These are phyloP conservation scores for Tadarida brasiliensis DNA, from an alignment of 2,797 vertebrate genomes.

Conservation along the genomic window DNA sequence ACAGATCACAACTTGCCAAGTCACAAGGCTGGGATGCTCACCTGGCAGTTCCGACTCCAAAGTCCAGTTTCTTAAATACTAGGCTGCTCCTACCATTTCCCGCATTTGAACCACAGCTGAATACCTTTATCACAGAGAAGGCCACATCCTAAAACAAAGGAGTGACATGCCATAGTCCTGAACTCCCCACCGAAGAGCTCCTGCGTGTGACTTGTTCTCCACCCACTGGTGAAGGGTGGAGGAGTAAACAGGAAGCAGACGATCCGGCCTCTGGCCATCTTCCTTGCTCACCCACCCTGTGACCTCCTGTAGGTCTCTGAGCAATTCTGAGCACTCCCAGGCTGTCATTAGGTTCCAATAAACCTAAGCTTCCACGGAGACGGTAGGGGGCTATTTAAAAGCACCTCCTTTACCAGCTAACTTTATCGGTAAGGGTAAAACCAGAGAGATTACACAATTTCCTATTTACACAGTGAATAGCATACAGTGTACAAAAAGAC, in stretches of 20 bases:
- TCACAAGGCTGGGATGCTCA: not conserved
- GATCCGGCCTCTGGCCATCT: not conserved
- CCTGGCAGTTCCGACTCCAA: not conserved
- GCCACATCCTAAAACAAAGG: not conserved
- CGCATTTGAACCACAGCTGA: not conserved
- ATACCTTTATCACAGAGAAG: not conserved
- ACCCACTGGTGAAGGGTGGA: rapidly evolving
- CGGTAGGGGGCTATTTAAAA: not conserved
- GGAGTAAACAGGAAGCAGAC: not conserved
- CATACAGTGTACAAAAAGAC: not conserved
- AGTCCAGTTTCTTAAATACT: not conserved
- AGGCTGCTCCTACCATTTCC: not conserved
- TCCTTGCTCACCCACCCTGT: not conserved
- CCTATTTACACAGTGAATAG: not conserved
- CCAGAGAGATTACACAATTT: not conserved
- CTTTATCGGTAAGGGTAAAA: not conserved
- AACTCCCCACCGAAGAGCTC: not conserved
- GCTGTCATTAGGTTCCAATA: not conserved
- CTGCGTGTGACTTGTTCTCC: not conserved
- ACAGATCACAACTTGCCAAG: not conserved
- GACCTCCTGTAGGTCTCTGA: not conserved
- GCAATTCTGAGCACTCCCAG: not conserved
- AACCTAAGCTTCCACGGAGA: not conserved
- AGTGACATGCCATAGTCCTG: not conserved
- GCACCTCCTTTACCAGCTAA: not conserved